Evolutionary conservation across 2,888 invertebrate genomes (phyloP).

Genomic region (Cantharis nigra): DNA sequence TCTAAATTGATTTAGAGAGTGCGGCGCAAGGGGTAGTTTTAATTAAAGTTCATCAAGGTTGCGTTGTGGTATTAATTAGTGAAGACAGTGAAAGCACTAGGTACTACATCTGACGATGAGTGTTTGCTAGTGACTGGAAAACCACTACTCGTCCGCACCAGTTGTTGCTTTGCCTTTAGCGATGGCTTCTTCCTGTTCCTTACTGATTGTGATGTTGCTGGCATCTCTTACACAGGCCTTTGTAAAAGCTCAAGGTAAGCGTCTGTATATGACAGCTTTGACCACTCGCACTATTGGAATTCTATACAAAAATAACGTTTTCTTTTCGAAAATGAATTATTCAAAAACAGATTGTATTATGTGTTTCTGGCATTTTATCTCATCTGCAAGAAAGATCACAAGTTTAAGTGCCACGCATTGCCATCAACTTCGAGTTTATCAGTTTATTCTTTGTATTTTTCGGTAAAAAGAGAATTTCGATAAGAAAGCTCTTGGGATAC

Average conservation of each 20-base stretch:
- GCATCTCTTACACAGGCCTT: conserved; percentile 20
- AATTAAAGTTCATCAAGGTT: conserved; percentile 33
- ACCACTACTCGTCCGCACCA: conserved; percentile 25
- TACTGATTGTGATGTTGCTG: conserved; percentile 25
- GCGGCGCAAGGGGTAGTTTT: conserved; percentile 25
- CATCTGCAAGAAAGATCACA: conserved; percentile 8
- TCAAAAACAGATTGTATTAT: background rate
- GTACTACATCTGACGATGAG: conserved; percentile 27
- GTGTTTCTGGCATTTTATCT: background rate
- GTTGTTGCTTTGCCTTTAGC: conserved; percentile 25
- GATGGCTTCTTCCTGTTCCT: conserved; percentile 30
- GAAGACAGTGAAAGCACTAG: conserved; percentile 28
- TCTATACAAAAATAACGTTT: background rate
- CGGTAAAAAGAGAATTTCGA: conserved; percentile 8
- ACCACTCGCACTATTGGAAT: background rate
- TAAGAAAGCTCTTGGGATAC: conserved; percentile 15
- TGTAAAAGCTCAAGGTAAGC: conserved; percentile 30
- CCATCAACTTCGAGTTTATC: conserved; percentile 9
- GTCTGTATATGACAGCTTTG: conserved; percentile 24
- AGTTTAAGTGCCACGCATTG: conserved; percentile 5
- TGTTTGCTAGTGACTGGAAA: conserved; percentile 31
- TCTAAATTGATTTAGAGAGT: conserved; percentile 32
- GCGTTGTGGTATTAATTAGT: conserved; percentile 31
- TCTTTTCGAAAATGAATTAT: background rate
- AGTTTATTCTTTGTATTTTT: conserved; percentile 5